These are phyloP conservation scores for Schlechtendalia chinensis DNA, from an alignment of 1,140 invertebrate species.

Conservation along the genomic window DNA sequence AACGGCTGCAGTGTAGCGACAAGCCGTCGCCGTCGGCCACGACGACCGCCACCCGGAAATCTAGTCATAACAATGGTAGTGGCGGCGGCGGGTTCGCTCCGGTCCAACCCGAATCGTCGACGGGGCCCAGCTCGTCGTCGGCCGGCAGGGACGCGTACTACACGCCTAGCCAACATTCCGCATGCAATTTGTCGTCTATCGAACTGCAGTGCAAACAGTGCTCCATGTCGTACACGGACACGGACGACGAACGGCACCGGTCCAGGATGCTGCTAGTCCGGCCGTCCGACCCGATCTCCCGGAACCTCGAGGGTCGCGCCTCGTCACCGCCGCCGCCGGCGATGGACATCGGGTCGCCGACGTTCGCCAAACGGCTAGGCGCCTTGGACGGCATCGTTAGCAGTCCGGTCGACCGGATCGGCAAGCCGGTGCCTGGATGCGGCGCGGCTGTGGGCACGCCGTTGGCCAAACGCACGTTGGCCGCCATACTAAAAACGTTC, in stretches of 20 bases:
- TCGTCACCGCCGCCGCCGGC: neutral
- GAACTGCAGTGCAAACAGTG: slow-evolving; percentile 23
- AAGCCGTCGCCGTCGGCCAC: slow-evolving; percentile 53
- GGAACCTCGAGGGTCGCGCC: slow-evolving; percentile 20
- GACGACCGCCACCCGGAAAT: neutral
- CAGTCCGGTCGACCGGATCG: slow-evolving; percentile 49
- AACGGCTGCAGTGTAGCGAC: slow-evolving; percentile 60
- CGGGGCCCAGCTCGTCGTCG: slow-evolving; percentile 16
- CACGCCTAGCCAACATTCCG: slow-evolving; percentile 42
- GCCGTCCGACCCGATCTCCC: slow-evolving; percentile 50
- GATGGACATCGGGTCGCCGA: neutral
- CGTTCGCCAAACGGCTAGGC: slow-evolving; percentile 51
- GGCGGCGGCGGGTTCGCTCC: slow-evolving; percentile 52
- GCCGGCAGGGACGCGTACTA: slow-evolving; percentile 28
- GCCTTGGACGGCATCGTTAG: slow-evolving; percentile 54
- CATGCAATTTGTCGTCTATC: slow-evolving; percentile 37
- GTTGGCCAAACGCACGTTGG: slow-evolving; percentile 65
- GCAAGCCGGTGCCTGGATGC: slow-evolving; percentile 5
- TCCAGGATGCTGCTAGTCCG: slow-evolving; percentile 14
- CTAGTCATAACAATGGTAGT: slow-evolving; percentile 50
- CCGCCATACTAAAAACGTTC: slow-evolving; percentile 76
- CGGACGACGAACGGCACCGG: slow-evolving; percentile 19
- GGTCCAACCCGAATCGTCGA: slow-evolving; percentile 52
- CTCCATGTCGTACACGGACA: slow-evolving; percentile 6
- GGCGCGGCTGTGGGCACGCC: slow-evolving; percentile 51